phyloP scores from a whole-genome alignment of 1,140 invertebrate genomes.

The Drosophila biarmipes region DNA sequence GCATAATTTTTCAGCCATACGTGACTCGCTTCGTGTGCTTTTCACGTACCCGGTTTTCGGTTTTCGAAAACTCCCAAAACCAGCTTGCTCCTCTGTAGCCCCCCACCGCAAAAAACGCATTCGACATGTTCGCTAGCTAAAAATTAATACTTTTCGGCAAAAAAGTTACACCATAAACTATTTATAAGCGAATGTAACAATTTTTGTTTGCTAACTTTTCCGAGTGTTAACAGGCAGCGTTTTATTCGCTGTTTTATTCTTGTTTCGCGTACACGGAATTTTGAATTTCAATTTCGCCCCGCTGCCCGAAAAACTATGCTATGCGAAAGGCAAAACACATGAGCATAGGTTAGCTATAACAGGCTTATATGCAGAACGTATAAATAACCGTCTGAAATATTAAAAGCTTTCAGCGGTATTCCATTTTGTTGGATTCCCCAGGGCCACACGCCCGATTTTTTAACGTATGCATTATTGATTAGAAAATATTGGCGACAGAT shows the following conservation, averaged over 20 bases:
- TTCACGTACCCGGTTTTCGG: conserved; percentile 33
- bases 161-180: conserved; percentile 56
- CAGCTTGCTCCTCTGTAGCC: not conserved
- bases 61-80: conserved; percentile 16
- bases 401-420: conserved; percentile 28
- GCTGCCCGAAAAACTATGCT: conserved; percentile 13
- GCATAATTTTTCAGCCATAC: conserved; percentile 59
- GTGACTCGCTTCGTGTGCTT: conserved; percentile 47
- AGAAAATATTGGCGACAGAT: conserved; percentile 60
- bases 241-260: conserved; percentile 33
- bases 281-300: conserved; percentile 6
- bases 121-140: conserved; percentile 35
- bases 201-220: conserved; percentile 29
- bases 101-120: not conserved
- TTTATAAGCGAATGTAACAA: conserved; percentile 52
- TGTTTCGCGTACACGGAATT: conserved; percentile 16
- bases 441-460: not conserved
- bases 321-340: not conserved
- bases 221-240: conserved; percentile 45
- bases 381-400: conserved; percentile 36
- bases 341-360: conserved; percentile 24
- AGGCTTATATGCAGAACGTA: conserved; percentile 11
- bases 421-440: conserved; percentile 8
- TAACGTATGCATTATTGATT: conserved; percentile 62
- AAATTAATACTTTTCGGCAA: conserved; percentile 55